Evolutionary conservation across 2,113 vertebrate species (phyloP).

Genomic region (Nicator chloris): DNA sequence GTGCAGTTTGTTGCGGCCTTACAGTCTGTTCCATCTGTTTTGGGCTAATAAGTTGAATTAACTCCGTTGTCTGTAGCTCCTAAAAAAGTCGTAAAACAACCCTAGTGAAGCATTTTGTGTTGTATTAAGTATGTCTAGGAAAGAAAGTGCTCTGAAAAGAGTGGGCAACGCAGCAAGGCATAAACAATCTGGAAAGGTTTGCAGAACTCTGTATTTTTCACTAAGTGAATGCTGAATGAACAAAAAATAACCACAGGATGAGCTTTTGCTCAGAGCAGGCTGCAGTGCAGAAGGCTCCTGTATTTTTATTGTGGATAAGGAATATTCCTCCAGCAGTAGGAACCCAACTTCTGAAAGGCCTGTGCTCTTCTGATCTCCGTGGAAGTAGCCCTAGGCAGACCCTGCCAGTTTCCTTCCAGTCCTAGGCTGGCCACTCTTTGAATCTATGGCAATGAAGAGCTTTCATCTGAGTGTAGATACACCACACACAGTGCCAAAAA

Average conservation of each 20-base stretch:
- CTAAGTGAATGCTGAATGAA: neutral
- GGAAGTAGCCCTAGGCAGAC: neutral
- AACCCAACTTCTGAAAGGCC: neutral
- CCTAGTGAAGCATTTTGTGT: neutral
- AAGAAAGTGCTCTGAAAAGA: neutral
- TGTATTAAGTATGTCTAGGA: neutral
- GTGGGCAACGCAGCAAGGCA: neutral
- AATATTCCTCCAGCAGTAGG: neutral
- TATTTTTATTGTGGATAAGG: neutral
- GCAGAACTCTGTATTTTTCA: neutral
- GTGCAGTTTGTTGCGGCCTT: neutral
- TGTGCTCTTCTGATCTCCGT: neutral
- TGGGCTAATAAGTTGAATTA: neutral
- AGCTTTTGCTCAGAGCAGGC: neutral
- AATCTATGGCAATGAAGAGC: slow-evolving; percentile 17
- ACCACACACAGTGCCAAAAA: neutral
- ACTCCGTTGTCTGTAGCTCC: neutral
- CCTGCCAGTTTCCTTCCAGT: neutral
- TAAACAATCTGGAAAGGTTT: neutral
- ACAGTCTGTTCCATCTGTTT: neutral
- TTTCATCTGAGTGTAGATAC: neutral
- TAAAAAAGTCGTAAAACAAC: neutral
- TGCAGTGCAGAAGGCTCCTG: neutral
- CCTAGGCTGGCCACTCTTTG: neutral
- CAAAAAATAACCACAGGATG: neutral